These are phyloP conservation scores for Synergus itoensis DNA, from an alignment of 2,888 invertebrate species.

Conservation along the genomic window DNA sequence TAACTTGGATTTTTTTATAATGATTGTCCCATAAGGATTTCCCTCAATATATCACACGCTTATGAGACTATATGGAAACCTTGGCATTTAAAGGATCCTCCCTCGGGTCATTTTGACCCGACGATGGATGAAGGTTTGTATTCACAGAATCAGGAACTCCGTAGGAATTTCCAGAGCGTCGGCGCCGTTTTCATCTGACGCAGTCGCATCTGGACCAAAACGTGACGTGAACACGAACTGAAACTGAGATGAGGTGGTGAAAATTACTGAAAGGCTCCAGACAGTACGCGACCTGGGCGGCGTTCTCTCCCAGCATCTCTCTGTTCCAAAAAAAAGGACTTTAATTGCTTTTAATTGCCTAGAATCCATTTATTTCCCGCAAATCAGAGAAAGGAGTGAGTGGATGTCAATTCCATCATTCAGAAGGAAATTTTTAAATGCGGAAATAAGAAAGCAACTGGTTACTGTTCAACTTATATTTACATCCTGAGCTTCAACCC, in stretches of 20 bases:
- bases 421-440: background rate
- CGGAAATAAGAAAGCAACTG: background rate
- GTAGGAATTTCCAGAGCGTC: slow-evolving; percentile 6
- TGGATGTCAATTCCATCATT: background rate
- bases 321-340: background rate
- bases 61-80: background rate
- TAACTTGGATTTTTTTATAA: too few species aligned
- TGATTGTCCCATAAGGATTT: too few species aligned
- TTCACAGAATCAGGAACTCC: background rate
- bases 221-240: slow-evolving; percentile 45
- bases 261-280: slow-evolving; percentile 14
- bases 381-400: slow-evolving; percentile 44
- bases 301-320: slow-evolving; percentile 9
- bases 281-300: slow-evolving; percentile 33
- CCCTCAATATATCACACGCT: too few species aligned
- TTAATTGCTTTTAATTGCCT: background rate
- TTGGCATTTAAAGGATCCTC: background rate
- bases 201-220: slow-evolving; percentile 51
- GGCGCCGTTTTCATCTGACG: slow-evolving; percentile 13
- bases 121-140: background rate
- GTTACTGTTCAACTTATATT: slow-evolving; percentile 13
- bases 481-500: background rate
- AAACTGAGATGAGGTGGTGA: slow-evolving; percentile 28
- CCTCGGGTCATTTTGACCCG: background rate
- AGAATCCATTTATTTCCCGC: background rate